These are phyloP conservation scores for Phaethon lepturus DNA, from an alignment of 2,113 vertebrate species.

Conservation along the genomic window DNA sequence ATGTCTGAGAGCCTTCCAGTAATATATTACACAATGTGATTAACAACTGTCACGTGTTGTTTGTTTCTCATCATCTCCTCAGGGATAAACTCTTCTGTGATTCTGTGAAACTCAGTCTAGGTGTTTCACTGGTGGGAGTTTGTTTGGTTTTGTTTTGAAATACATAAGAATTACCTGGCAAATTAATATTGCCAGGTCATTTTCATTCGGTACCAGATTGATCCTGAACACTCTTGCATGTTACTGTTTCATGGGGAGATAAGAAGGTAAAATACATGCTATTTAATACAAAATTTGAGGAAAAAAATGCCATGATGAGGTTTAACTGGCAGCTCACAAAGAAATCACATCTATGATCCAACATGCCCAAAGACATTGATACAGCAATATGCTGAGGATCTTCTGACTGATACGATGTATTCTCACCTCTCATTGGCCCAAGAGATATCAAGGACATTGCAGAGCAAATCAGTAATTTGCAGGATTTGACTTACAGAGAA, in stretches of 20 bases:
- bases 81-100: constrained; percentile 18
- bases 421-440: not conserved
- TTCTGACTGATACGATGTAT: not conserved
- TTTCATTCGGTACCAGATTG: constrained; percentile 7
- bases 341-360: not conserved
- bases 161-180: not conserved
- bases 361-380: not conserved
- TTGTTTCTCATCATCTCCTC: constrained; percentile 38
- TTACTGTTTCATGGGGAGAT: not conserved
- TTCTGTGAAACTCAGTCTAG: not conserved
- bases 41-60: not conserved
- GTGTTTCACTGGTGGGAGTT: not conserved
- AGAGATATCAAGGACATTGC: not conserved
- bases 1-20: not conserved
- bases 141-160: constrained; percentile 10
- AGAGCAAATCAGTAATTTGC: not conserved
- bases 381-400: not conserved
- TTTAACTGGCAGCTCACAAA: not conserved
- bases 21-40: not conserved
- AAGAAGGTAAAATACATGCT: not conserved
- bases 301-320: not conserved
- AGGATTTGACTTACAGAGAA: not conserved
- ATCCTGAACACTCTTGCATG: not conserved
- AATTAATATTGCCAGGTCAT: constrained; percentile 10
- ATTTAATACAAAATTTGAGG: not conserved